Conservation (phyloP, 64 coral and sea anemone species). For the Hydrozoanthus tunicans region DNA sequence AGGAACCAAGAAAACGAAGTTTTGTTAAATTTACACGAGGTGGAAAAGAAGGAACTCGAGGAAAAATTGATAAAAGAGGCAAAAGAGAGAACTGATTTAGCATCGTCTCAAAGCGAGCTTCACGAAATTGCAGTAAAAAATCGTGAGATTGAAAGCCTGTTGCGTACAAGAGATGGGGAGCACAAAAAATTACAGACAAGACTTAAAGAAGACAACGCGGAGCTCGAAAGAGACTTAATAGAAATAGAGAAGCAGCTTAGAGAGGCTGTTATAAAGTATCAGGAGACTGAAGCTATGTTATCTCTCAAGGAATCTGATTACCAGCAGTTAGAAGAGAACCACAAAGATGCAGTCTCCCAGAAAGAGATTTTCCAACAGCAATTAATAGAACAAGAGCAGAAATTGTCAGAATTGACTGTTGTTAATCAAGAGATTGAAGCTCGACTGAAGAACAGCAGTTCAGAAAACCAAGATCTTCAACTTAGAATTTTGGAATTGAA, state of each 20-base stretch:
- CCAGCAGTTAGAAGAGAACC: slow-evolving; percentile 59
- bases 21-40: slow-evolving; percentile 50
- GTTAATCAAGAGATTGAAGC: slow-evolving; percentile 14
- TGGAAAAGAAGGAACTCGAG: slow-evolving; percentile 70
- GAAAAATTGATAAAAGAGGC: slow-evolving; percentile 71
- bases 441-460: not conserved
- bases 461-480: slow-evolving; percentile 11
- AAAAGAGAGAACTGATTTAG: slow-evolving; percentile 62
- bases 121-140: slow-evolving; percentile 77
- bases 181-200: slow-evolving; percentile 72
- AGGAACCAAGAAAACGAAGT: slow-evolving; percentile 73
- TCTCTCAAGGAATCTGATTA: slow-evolving; percentile 72
- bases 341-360: not conserved
- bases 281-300: slow-evolving; percentile 77
- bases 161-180: slow-evolving; percentile 80
- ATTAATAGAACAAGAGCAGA: not conserved
- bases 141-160: slow-evolving; percentile 74
- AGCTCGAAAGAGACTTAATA: slow-evolving; percentile 71
- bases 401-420: not conserved
- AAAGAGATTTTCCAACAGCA: not conserved
- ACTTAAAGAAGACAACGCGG: slow-evolving; percentile 67
- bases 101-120: slow-evolving; percentile 74
- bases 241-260: slow-evolving; percentile 77
- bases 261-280: slow-evolving; percentile 61
- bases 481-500: not conserved